Base-by-base conservation (phyloP, 2,113 vertebrate species). In the Cettia cetti region DNA sequence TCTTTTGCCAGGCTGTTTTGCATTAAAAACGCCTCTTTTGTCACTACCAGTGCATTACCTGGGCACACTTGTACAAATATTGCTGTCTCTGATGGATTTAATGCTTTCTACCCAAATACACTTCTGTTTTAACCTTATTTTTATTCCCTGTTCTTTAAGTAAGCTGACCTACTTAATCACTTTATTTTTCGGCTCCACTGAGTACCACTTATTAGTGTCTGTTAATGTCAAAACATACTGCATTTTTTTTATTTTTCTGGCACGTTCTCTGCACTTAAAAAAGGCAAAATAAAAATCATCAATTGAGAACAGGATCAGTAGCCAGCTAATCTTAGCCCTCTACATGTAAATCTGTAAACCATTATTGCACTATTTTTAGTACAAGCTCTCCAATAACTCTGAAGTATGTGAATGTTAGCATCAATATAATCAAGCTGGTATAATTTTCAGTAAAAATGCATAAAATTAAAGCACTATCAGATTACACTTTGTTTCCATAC, bases 81-180 rank as follows among this genome's bases (percentile, higher is more conserved):
- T 50, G 23, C 24, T 33, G 24, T 19, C 22, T 44, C 37, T 6
- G 11, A 21, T 24, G 23, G 30, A 66, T 80, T 65, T 82, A 3
- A 1, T 42, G 26, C 10, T 86, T 92, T 61, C 42, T 39, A 39
- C 18, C 8, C 30, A 47, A 30, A 57, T 72, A 11, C 5, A 47
- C 33, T 15, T 19, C 20, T 72, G 14, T 8, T 76, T 65, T 53
- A 82, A 49, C 9, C 19, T 77, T 78, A 20, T 64, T 90, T 89
- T 92, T 35, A 19, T 40, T 84, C 44, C 21, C 10, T 52, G 11
- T 61, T 72, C 42, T 74, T 50, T 52, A 75, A 78, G 56, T 37
- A 86, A 83, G 49, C 33, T 93, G 82, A 94, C 80, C 80, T 94
- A 93, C 89, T 95, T 96, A 71, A 86, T 74, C 54, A 86, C 71